Conservation (phyloP, 2,888 invertebrate genomes). For the Brachyptera risi region DNA sequence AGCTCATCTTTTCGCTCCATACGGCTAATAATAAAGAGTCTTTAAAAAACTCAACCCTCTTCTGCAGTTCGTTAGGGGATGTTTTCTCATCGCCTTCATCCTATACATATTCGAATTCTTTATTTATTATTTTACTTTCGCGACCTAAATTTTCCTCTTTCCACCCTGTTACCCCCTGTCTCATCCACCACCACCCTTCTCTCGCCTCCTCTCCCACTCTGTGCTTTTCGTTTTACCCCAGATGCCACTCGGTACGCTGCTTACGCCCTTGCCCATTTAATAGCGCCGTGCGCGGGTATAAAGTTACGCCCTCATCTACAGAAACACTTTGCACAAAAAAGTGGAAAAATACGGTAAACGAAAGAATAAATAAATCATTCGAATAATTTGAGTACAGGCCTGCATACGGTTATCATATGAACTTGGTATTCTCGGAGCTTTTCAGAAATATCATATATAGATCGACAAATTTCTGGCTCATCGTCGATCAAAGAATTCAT, state of each 20-base stretch:
- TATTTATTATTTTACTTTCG: constrained; percentile 14
- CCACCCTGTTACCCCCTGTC: background rate
- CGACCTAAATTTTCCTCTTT: background rate
- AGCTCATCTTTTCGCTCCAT: constrained; percentile 16
- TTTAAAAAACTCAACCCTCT: background rate
- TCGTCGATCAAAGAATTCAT: no score
- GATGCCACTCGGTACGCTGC: background rate
- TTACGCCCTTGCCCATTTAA: background rate
- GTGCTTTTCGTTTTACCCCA: background rate
- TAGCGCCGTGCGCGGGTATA: no score
- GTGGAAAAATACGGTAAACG: no score
- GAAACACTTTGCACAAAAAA: no score
- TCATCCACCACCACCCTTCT: background rate
- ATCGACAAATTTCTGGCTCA: constrained; percentile 5
- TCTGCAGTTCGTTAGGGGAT: background rate
- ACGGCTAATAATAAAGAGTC: background rate
- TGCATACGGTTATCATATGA: no score
- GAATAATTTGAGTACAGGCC: no score
- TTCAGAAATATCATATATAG: background rate
- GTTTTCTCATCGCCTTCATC: background rate
- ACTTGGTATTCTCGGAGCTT: no score
- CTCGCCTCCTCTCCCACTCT: background rate
- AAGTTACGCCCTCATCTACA: no score
- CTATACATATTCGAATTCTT: constrained; percentile 4
- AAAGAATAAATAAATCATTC: constrained; percentile 1